Evolutionary conservation across 1,140 invertebrate species (phyloP).

Genomic region (Heterodera carotae): DNA sequence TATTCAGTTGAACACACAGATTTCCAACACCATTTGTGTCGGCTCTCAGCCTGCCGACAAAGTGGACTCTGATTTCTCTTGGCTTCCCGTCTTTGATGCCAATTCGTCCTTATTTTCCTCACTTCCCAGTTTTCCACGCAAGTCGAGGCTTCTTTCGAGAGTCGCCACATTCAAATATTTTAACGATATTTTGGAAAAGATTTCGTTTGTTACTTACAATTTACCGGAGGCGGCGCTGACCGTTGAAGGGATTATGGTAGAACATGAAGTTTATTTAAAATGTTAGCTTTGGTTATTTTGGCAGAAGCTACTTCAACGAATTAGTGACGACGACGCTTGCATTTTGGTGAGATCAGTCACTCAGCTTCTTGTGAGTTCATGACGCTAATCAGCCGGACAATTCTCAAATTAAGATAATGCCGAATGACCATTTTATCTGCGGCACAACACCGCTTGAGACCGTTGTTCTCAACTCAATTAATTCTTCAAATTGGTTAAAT

Average conservation of each 20-base stretch:
- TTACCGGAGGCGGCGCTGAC: constrained; percentile 31
- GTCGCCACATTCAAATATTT: constrained; percentile 82
- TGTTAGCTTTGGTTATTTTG: constrained; percentile 16
- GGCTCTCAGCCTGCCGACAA: constrained; percentile 27
- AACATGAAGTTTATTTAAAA: constrained; percentile 26
- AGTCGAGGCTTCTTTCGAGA: constrained; percentile 85
- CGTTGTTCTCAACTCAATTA: constrained; percentile 39
- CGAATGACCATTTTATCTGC: constrained; percentile 34
- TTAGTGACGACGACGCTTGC: constrained; percentile 27
- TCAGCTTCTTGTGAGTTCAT: constrained; percentile 31
- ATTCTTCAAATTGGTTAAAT: background rate
- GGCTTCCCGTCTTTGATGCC: constrained; percentile 83
- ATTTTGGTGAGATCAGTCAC: constrained; percentile 31
- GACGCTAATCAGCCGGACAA: background rate
- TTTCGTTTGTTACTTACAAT: constrained; percentile 38
- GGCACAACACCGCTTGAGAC: constrained; percentile 19
- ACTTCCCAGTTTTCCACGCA: constrained; percentile 94
- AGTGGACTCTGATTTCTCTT: constrained; percentile 65
- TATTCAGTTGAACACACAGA: constrained; percentile 25
- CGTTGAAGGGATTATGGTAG: constrained; percentile 46
- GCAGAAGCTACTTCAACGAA: constrained; percentile 25
- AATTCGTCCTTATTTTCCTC: constrained; percentile 88
- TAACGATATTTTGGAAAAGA: constrained; percentile 74
- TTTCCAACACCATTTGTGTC: constrained; percentile 21
- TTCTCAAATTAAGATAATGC: constrained; percentile 19